Conservation (phyloP, 1,140 invertebrate species). For the Diploscapter pachys region DNA sequence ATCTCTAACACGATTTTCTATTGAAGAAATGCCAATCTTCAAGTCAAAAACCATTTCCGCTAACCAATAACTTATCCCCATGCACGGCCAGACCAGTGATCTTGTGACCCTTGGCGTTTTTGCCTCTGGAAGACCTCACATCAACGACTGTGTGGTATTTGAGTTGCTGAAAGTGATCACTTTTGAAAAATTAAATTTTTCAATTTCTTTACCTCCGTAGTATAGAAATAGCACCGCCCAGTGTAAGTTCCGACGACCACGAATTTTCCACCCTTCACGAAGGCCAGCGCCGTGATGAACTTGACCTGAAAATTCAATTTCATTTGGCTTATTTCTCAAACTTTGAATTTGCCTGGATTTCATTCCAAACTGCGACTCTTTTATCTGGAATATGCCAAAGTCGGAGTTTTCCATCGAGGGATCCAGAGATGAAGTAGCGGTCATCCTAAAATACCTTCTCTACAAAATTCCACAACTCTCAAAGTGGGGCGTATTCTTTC, state of each 20-base stretch:
- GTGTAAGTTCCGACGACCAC: conserved; percentile 93
- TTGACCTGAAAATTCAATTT: conserved; percentile 62
- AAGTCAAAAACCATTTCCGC: not conserved
- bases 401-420: conserved; percentile 72
- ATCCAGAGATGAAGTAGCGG: conserved; percentile 65
- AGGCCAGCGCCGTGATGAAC: conserved; percentile 93
- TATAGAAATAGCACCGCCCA: conserved; percentile 95
- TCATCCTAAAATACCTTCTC: conserved; percentile 59
- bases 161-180: conserved; percentile 68
- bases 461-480: too few species aligned
- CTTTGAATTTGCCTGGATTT: conserved; percentile 5
- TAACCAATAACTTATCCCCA: conserved; percentile 72
- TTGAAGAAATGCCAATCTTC: too few species aligned
- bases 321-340: not conserved
- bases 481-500: too few species aligned
- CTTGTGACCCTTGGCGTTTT: conserved; percentile 87
- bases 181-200: conserved; percentile 1
- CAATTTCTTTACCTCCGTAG: conserved; percentile 70
- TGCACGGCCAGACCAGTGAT: conserved; percentile 82
- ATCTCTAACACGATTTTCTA: too few species aligned
- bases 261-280: conserved; percentile 93
- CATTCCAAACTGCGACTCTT: conserved; percentile 64
- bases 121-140: conserved; percentile 85
- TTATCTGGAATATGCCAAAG: conserved; percentile 99
- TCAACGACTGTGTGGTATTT: conserved; percentile 97